Conservation (phyloP, 2,113 vertebrate genomes). For the Hyla sarda region DNA sequence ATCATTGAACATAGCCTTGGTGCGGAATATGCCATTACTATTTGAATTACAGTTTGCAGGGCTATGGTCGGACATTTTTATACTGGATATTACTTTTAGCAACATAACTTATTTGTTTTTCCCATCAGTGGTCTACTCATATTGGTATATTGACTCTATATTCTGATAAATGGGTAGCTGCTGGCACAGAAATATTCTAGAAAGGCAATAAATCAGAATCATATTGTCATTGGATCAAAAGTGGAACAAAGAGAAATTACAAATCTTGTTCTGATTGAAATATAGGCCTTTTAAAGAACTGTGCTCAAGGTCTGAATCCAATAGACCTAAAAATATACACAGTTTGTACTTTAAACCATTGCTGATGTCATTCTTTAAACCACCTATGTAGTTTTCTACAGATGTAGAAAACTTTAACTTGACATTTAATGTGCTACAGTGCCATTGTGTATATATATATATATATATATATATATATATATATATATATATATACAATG, state of each 20-base stretch:
- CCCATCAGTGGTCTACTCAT: background rate
- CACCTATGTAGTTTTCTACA: background rate
- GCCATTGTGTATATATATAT: too few species aligned
- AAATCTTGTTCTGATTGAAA: background rate
- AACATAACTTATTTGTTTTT: slow-evolving; percentile 9
- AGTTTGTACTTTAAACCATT: background rate
- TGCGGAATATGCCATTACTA: background rate
- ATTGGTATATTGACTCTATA: background rate
- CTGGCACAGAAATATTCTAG: background rate
- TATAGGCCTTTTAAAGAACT: background rate
- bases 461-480: too few species aligned
- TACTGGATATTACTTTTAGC: slow-evolving; percentile 11
- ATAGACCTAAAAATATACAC: background rate
- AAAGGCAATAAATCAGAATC: background rate
- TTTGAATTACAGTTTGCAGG: background rate
- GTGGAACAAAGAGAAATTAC: background rate
- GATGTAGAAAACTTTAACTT: too few species aligned
- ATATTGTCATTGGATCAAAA: background rate
- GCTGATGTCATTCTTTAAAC: background rate
- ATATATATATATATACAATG: too few species aligned
- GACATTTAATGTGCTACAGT: too few species aligned
- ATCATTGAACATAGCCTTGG: background rate
- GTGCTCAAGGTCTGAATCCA: background rate
- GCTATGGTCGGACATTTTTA: background rate
- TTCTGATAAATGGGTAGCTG: background rate